phyloP scores from a whole-genome alignment of 2,797 vertebrate species.

The Danio kyathit region DNA sequence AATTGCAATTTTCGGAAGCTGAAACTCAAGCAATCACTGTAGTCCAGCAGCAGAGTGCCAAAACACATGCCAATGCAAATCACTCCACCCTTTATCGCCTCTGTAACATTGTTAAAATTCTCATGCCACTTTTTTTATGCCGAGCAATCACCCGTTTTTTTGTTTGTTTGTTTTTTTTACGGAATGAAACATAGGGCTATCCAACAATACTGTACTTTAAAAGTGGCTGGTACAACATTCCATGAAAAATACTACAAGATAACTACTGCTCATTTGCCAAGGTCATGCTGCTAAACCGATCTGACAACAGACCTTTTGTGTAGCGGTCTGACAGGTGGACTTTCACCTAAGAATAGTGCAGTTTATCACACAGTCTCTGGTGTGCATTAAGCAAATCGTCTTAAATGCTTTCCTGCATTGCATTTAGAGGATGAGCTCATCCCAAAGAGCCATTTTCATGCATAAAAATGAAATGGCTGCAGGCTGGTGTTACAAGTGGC shows the following conservation, averaged over 20 bases:
- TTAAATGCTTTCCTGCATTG: conserved; percentile 30
- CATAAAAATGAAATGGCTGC: conserved; percentile 19
- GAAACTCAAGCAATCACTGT: not conserved
- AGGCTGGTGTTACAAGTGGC: conserved; percentile 8
- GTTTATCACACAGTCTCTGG: conserved; percentile 14
- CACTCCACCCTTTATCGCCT: not conserved
- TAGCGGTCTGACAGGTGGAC: conserved; percentile 10
- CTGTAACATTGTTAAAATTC: conserved; percentile 5
- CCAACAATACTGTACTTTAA: not conserved
- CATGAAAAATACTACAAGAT: conserved; percentile 24
- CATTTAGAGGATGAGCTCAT: conserved; percentile 38
- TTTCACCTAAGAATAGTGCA: not conserved
- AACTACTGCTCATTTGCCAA: conserved; percentile 1
- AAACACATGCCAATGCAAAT: conserved; percentile 13
- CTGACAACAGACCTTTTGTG: conserved; percentile 19
- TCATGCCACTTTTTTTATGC: not conserved
- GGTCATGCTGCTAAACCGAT: not conserved
- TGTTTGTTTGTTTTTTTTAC: too few species aligned
- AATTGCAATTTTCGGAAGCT: conserved; percentile 8
- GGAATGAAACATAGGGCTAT: not conserved
- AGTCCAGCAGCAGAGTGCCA: not conserved
- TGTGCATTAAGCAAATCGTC: conserved; percentile 26
- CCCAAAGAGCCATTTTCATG: conserved; percentile 36
- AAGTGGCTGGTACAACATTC: conserved; percentile 20
- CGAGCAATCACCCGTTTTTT: not conserved